phyloP scores from a whole-genome alignment of 2,888 invertebrate genomes.

The Subacronicta megacephala region DNA sequence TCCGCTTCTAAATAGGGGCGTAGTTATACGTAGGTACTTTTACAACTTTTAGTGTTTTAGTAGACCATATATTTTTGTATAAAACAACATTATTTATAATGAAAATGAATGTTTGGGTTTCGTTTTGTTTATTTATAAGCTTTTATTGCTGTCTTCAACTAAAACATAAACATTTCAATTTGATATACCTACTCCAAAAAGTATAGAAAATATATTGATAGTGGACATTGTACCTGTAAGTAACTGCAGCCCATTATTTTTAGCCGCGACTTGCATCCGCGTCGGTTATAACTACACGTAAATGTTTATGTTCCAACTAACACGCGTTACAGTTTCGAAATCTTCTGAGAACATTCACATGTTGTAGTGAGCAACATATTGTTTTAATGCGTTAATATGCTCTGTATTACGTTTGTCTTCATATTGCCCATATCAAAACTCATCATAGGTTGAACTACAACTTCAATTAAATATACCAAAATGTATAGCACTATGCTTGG shows the following conservation, averaged over 20 bases:
- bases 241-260: slow-evolving; percentile 71
- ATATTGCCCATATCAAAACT: slow-evolving; percentile 12
- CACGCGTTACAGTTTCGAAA: slow-evolving; percentile 78
- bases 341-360: slow-evolving; percentile 75
- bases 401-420: slow-evolving; percentile 19
- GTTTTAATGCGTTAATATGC: slow-evolving; percentile 44
- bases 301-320: slow-evolving; percentile 84
- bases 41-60: too few species aligned
- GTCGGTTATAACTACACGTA: slow-evolving; percentile 76
- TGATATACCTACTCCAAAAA: too few species aligned
- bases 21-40: not conserved
- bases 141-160: slow-evolving; percentile 19
- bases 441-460: not conserved
- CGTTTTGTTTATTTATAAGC: too few species aligned
- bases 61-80: too few species aligned
- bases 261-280: slow-evolving; percentile 77
- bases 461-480: too few species aligned
- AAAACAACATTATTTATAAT: too few species aligned
- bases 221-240: slow-evolving; percentile 56
- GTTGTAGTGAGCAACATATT: slow-evolving; percentile 54
- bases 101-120: too few species aligned
- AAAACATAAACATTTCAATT: not conserved
- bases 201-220: slow-evolving; percentile 13
- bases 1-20: not conserved
- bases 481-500: not conserved